Conservation (phyloP, 2,888 invertebrate genomes). For the Blastobasis adustella region DNA sequence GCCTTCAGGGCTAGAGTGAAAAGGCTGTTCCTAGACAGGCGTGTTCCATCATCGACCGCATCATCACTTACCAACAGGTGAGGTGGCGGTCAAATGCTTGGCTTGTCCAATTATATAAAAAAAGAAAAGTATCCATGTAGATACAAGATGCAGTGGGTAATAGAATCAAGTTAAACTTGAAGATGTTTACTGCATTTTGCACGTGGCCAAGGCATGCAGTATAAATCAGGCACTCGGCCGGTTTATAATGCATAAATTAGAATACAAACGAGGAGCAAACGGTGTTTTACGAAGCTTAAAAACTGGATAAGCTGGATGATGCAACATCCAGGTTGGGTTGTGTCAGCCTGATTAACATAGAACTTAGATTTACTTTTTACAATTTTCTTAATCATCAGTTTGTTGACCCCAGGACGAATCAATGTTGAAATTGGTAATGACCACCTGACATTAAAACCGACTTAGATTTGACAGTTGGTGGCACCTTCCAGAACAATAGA, state of each 20-base stretch:
- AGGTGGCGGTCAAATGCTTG: too few species aligned
- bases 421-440: too few species aligned
- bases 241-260: conserved; percentile 12
- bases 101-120: background rate
- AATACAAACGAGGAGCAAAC: conserved; percentile 7
- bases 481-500: too few species aligned
- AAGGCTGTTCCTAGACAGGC: too few species aligned
- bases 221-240: background rate
- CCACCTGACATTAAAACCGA: too few species aligned
- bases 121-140: background rate
- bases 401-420: background rate
- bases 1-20: too few species aligned
- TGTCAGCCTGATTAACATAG: conserved; percentile 34
- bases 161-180: background rate
- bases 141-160: too few species aligned
- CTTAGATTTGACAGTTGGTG: too few species aligned
- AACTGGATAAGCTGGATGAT: conserved; percentile 48
- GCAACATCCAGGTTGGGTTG: conserved; percentile 38
- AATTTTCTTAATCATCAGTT: conserved; percentile 2
- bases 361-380: conserved; percentile 2
- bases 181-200: conserved; percentile 1
- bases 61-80: too few species aligned
- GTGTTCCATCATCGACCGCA: too few species aligned
- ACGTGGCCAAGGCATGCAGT: background rate
- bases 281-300: conserved; percentile 1